phyloP scores from a whole-genome alignment of 2,113 vertebrate species.

The Bos taurus region ARS-UCD2.0 NC_037342.1:53046501-53047000 shows the following conservation, averaged over 20 bases:
- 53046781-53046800: too few species aligned
- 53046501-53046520: not conserved
- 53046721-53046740: too few species aligned
- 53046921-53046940: not conserved
- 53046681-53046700: too few species aligned
- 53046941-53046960: not conserved
- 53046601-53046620: too few species aligned
- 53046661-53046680: too few species aligned
- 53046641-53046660: too few species aligned
- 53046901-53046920: not conserved
- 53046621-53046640: too few species aligned
- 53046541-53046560: not conserved
- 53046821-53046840: not conserved
- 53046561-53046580: too few species aligned
- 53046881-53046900: not conserved
- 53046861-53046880: not conserved
- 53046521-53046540: not conserved
- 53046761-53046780: too few species aligned
- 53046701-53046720: too few species aligned
- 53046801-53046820: not conserved
- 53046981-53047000: not conserved
- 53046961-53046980: not conserved
- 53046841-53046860: not conserved
- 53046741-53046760: too few species aligned
- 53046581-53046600: too few species aligned